Evolutionary conservation across 1,140 invertebrate genomes (phyloP).

Genomic region (Anoplolepis gracilipes): DNA sequence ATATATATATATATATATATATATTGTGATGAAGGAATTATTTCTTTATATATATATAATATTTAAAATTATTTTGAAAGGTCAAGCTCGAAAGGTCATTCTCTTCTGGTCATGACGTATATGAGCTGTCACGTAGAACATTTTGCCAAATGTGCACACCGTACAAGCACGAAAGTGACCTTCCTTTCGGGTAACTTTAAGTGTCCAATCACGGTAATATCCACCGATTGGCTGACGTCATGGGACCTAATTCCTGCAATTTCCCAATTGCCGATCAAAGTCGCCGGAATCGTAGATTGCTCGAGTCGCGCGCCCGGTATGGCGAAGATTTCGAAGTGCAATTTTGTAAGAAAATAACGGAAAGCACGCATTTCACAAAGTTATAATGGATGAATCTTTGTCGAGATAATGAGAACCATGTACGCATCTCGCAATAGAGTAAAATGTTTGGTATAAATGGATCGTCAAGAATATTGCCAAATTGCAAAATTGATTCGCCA

Average conservation of each 20-base stretch:
- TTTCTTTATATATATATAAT: neutral
- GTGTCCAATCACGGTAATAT: constrained; percentile 82
- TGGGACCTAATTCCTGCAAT: constrained; percentile 80
- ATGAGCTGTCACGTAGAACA: constrained; percentile 16
- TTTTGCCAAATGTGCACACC: constrained; percentile 16
- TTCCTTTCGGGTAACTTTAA: constrained; percentile 71
- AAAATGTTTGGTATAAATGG: neutral
- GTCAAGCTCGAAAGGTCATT: neutral
- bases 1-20: neutral
- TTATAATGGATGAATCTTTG: neutral
- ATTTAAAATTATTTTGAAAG: neutral
- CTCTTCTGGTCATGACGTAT: neutral
- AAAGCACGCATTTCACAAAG: neutral
- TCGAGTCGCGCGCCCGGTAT: constrained; percentile 60
- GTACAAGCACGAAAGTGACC: constrained; percentile 68
- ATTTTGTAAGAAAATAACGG: constrained; percentile 28
- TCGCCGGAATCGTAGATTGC: constrained; percentile 80
- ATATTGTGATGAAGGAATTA: neutral
- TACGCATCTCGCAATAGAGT: neutral
- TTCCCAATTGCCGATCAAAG: constrained; percentile 84
- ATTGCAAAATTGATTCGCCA: neutral
- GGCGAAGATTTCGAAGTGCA: constrained; percentile 4
- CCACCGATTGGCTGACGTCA: constrained; percentile 77
- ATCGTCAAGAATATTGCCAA: neutral
- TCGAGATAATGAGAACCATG: neutral